phyloP scores from a whole-genome alignment of 2,888 invertebrate genomes.

The Rhodophaea formosa region DNA sequence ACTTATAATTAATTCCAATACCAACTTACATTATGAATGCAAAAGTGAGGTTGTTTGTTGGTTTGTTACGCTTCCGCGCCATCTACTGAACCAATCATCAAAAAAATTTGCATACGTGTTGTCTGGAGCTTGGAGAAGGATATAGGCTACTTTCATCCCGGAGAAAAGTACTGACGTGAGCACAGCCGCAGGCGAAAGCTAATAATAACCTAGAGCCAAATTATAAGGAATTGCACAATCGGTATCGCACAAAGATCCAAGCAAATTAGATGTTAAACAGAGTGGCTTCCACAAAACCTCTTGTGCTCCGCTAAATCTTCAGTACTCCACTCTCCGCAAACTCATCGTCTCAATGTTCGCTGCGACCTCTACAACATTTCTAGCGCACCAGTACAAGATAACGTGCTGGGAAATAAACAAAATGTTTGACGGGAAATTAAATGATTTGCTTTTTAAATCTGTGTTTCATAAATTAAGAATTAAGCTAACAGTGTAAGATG shows the following conservation, averaged over 20 bases:
- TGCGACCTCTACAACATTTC: constrained; percentile 15
- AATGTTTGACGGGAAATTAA: constrained; percentile 4
- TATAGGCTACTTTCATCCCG: too few relatives aligned
- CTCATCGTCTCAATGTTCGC: constrained; percentile 10
- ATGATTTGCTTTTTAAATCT: not conserved
- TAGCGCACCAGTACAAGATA: constrained; percentile 14
- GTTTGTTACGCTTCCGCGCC: too few relatives aligned
- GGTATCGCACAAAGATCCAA: constrained; percentile 18
- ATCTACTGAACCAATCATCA: too few relatives aligned
- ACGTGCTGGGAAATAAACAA: constrained; percentile 11
- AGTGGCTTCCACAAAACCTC: constrained; percentile 26
- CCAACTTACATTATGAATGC: too few relatives aligned
- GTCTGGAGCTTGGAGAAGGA: too few relatives aligned
- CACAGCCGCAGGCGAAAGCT: too few relatives aligned
- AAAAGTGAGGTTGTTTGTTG: too few relatives aligned
- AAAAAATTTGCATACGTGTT: too few relatives aligned
- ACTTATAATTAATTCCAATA: too few relatives aligned
- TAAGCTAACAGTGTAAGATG: too few relatives aligned
- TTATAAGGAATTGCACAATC: not conserved
- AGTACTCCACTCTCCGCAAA: constrained; percentile 7
- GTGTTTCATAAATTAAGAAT: not conserved
- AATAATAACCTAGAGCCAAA: too few relatives aligned
- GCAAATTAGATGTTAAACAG: constrained; percentile 35
- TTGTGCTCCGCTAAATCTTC: constrained; percentile 14
- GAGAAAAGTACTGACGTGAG: too few relatives aligned